Conservation (phyloP, 2,113 vertebrate species). For the Ailurus styani region DNA sequence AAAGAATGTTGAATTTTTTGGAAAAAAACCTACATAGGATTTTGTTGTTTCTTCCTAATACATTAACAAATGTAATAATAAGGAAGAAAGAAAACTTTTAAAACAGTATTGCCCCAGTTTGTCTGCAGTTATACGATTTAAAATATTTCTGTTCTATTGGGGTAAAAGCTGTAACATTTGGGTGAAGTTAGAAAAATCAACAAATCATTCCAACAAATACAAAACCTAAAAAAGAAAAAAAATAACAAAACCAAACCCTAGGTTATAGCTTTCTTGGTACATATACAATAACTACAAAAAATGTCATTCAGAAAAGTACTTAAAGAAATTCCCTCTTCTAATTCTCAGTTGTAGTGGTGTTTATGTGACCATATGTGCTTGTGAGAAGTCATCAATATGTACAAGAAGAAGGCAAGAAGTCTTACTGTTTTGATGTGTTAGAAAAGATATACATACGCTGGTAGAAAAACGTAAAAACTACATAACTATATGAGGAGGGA, state of each 20-base stretch:
- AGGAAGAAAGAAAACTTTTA: slow-evolving; percentile 33
- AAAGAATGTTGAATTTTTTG: slow-evolving; percentile 71
- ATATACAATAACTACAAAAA: slow-evolving; percentile 53
- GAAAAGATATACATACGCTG: neutral
- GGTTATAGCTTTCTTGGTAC: slow-evolving; percentile 33
- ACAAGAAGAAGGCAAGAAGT: neutral
- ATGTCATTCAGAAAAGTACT: slow-evolving; percentile 49
- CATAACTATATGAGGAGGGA: neutral
- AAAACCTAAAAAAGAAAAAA: neutral
- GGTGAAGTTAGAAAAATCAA: slow-evolving; percentile 61
- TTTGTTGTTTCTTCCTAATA: slow-evolving; percentile 58
- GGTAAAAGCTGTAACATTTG: slow-evolving; percentile 83
- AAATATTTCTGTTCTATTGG: slow-evolving; percentile 75
- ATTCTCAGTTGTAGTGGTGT: neutral
- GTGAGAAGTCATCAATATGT: neutral
- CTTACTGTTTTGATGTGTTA: neutral
- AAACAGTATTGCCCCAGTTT: slow-evolving; percentile 74
- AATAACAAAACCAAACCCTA: neutral
- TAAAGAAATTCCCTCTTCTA: neutral
- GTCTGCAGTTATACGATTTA: slow-evolving; percentile 73
- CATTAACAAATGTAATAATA: slow-evolving; percentile 74
- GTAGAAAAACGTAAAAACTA: neutral
- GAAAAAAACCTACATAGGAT: slow-evolving; percentile 73
- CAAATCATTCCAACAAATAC: slow-evolving; percentile 15
- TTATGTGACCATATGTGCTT: neutral